Evolutionary conservation across 30 jellyfish, hydroid and myxozoan species (phyloP), one percentile per base, ranked within the genome.

Genomic region (Aurelia coerulea): DNA sequence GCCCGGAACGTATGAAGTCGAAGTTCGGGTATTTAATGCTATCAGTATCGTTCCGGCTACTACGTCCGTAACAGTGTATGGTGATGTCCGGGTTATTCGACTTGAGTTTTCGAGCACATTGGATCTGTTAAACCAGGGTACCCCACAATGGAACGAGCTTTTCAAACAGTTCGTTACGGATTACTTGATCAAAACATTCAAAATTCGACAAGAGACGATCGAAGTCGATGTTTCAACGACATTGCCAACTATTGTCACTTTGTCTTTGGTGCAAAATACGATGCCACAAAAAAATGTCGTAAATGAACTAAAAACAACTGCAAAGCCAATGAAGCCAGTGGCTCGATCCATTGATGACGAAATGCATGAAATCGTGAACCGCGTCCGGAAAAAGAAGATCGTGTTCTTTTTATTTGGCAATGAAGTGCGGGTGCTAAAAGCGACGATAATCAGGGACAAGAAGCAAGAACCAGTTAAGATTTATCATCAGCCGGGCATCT

Each of bases 1-100:
- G 17, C 88, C 96, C 3, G 96, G 96, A 9, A 75, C 96, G 6
- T 87, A 75, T 64, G 96, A 87, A 63, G 96, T 87, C 29, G 96
- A 87, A n/a, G 96, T 77, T 10, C 84, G 83, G 33, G 96, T 87
- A 7, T 73, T 87, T 67, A 87, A 87, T 77, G 90, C 96, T 14
- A 78, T 87, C 15, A 68, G 96, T 37, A 89, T 87, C 3, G 86
- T 87, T 1, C 79, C 96, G 13, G 46, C 88, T 10, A 75, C 96
- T 2, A 66, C 50, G 42, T 73, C 88, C 32, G 96, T 87, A 6
- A 69, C 86, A 3, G 96, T 87, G 16, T 87, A 39, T 68, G 96
- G 88, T 18, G 90, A 75, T 58, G 96, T 87, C 19, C 88, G 90
- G 10, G 96, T 73, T 33, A 23, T 87, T 2, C 33, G 60, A 35